Conservation (phyloP, 1,140 invertebrate species). For the Dinoponera quadriceps region DNA sequence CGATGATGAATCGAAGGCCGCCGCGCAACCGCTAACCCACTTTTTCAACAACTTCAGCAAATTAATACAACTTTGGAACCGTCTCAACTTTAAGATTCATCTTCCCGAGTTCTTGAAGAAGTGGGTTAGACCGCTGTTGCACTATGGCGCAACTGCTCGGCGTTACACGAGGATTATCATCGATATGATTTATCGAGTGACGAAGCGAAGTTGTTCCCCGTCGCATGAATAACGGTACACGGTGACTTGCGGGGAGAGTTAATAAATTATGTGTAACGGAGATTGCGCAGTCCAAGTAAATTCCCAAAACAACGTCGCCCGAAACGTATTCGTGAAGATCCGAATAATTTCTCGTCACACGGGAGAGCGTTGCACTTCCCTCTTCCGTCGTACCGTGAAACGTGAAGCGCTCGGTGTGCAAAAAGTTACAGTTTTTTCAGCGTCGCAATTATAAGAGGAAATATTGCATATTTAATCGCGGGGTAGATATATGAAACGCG, state of each 20-base stretch:
- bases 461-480: slow-evolving; percentile 47
- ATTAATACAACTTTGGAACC: too few species aligned
- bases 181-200: background rate
- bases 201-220: background rate
- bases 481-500: background rate
- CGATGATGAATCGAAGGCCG: too few species aligned
- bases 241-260: background rate
- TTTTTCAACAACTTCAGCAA: too few species aligned
- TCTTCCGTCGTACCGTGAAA: background rate
- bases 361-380: background rate
- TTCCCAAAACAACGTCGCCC: background rate
- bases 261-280: background rate
- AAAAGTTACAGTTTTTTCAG: slow-evolving; percentile 24
- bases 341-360: background rate
- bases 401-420: background rate
- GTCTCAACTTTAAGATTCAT: too few species aligned
- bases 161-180: background rate
- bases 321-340: too few species aligned
- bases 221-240: background rate
- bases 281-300: background rate
- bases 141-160: too few species aligned
- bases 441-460: slow-evolving; percentile 25
- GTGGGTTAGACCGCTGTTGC: too few species aligned
- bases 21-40: too few species aligned
- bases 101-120: too few species aligned